phyloP scores from a whole-genome alignment of 2,888 invertebrate species.

The Ichneumoninae sp. region DNA sequence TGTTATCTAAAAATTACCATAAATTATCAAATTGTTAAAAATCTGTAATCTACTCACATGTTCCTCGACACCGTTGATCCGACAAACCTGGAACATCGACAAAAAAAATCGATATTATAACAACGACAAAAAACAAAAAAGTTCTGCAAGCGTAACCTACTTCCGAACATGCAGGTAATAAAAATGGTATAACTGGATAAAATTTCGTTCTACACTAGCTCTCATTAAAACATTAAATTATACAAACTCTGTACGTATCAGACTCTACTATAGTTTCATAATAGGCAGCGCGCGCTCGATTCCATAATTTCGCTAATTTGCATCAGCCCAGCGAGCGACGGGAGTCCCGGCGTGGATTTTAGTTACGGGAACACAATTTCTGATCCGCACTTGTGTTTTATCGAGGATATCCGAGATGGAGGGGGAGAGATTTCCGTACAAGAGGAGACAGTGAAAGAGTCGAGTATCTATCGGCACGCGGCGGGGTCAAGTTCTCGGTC shows the following conservation, averaged over 20 bases:
- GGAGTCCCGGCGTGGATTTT: slow-evolving; percentile 16
- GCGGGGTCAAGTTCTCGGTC: slow-evolving; percentile 83
- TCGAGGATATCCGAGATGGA: slow-evolving; percentile 18
- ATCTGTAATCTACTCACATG: background rate
- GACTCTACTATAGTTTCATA: background rate
- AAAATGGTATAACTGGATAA: background rate
- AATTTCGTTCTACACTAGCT: background rate
- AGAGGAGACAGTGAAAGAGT: slow-evolving; percentile 53
- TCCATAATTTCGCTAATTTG: slow-evolving; percentile 17
- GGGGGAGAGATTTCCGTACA: slow-evolving; percentile 7
- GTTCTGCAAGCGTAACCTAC: background rate
- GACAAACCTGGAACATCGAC: background rate
- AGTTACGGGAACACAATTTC: slow-evolving; percentile 30
- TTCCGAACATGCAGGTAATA: background rate
- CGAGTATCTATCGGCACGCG: slow-evolving; percentile 68
- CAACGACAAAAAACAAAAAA: background rate
- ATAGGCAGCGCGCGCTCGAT: background rate
- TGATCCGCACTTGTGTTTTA: slow-evolving; percentile 51
- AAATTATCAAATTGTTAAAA: background rate
- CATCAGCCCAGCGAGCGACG: background rate
- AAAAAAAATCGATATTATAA: background rate
- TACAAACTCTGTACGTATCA: slow-evolving; percentile 24
- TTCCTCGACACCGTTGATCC: background rate
- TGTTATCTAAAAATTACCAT: background rate
- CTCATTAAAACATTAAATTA: slow-evolving; percentile 16